Percentiles rank a stretch among this genome's conserved stretches.
phyloP scores from a whole-genome alignment of 2,888 invertebrate species.

The Chrysopilus asiliformis region DNA sequence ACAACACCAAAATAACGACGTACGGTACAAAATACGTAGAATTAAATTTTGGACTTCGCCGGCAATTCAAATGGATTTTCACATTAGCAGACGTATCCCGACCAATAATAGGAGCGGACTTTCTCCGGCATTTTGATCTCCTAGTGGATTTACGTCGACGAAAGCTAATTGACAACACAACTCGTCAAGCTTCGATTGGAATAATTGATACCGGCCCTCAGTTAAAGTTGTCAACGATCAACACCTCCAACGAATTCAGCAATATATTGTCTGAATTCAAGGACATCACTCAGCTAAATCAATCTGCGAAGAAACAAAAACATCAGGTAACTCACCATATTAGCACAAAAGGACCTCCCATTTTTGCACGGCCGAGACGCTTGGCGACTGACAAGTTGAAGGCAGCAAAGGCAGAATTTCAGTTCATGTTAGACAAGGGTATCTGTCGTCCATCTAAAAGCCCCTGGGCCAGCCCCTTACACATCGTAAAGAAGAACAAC shows the following conservation, averaged over 20 bases:
- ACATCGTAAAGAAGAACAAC: slow-evolving; percentile 9
- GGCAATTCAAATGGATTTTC: slow-evolving; percentile 8
- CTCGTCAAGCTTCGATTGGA: too few relatives aligned
- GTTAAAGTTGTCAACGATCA: neutral
- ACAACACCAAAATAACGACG: slow-evolving; percentile 5
- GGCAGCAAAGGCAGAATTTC: slow-evolving; percentile 9
- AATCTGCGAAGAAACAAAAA: neutral
- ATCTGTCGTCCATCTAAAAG: slow-evolving; percentile 10
- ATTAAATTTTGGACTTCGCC: slow-evolving; percentile 4
- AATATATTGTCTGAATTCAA: neutral
- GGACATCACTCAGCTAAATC: neutral
- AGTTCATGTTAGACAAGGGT: slow-evolving; percentile 4
- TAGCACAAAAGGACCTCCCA: slow-evolving; percentile 7
- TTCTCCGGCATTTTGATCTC: slow-evolving; percentile 4
- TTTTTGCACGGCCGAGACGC: slow-evolving; percentile 6
- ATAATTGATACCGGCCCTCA: neutral
- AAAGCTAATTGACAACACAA: slow-evolving; percentile 4
- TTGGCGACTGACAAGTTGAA: slow-evolving; percentile 6
- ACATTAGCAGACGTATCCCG: slow-evolving; percentile 8
- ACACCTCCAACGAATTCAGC: neutral
- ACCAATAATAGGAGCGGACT: slow-evolving; percentile 10
- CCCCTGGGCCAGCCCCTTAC: slow-evolving; percentile 8
- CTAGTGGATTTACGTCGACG: slow-evolving; percentile 6
- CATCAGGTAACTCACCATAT: slow-evolving; percentile 10
- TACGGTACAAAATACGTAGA: slow-evolving; percentile 3